Percentiles rank a stretch among this genome's conserved stretches.
These are phyloP conservation scores for Lasius fuliginosus DNA, from an alignment of 2,888 invertebrate genomes.

Conservation along the genomic window DNA sequence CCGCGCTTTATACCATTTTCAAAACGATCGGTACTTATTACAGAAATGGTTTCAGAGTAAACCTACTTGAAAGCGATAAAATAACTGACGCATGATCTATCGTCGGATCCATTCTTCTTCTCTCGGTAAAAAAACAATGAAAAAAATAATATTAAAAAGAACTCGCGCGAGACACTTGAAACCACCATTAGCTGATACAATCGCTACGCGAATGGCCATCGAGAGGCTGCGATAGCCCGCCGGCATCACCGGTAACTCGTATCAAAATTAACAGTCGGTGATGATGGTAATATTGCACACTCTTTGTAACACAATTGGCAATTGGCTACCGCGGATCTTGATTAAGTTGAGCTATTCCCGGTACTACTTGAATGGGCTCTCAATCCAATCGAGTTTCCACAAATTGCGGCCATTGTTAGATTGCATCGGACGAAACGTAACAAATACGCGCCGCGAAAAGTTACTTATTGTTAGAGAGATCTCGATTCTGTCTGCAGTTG, in stretches of 20 bases:
- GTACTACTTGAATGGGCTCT: conserved; percentile 56
- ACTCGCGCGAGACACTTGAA: conserved; percentile 9
- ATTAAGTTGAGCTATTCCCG: conserved; percentile 69
- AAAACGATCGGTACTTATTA: neutral
- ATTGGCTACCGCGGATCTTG: conserved; percentile 69
- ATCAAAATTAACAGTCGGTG: conserved; percentile 70
- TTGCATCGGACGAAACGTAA: conserved; percentile 41
- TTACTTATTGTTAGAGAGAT: conserved; percentile 17
- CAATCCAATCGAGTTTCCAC: conserved; percentile 57
- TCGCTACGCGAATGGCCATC: conserved; percentile 1
- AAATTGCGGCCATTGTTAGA: conserved; percentile 54
- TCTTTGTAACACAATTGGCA: conserved; percentile 72
- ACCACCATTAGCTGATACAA: neutral
- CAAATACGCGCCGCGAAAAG: conserved; percentile 48
- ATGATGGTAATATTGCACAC: conserved; percentile 69
- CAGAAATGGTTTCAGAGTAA: neutral
- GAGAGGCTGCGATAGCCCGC: neutral
- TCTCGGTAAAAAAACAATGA: neutral
- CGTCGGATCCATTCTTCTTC: neutral
- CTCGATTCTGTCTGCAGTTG: conserved; percentile 42
- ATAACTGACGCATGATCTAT: neutral
- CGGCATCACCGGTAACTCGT: conserved; percentile 34
- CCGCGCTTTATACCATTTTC: neutral
- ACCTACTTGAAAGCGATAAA: neutral
- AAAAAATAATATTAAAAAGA: neutral